These are phyloP conservation scores for Hippocampus comes DNA, from an alignment of 2,113 vertebrate species.

Conservation along the genomic window DNA sequence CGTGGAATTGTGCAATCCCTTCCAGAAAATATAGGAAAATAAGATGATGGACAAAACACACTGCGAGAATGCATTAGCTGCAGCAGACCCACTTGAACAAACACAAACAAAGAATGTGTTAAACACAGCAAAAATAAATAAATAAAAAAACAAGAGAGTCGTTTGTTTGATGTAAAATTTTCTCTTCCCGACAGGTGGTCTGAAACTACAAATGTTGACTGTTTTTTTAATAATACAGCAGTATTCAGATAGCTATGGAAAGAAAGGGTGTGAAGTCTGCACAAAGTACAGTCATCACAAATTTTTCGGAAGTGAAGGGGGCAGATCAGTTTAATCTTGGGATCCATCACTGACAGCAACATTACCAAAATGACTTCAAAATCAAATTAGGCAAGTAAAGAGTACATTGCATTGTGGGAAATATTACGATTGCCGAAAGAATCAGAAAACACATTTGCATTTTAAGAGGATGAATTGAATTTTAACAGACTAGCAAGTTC, in stretches of 20 bases:
- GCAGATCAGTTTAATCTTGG: neutral
- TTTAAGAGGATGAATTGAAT: neutral
- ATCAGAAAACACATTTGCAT: neutral
- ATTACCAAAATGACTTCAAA: neutral
- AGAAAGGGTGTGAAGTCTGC: neutral
- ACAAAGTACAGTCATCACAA: neutral
- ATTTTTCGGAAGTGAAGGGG: no score
- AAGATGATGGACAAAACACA: slow-evolving; percentile 75
- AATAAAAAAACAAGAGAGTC: neutral
- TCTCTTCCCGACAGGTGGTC: neutral
- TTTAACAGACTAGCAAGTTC: neutral
- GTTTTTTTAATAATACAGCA: neutral
- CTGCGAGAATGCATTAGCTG: slow-evolving; percentile 83
- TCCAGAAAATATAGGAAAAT: slow-evolving; percentile 74
- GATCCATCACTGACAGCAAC: neutral
- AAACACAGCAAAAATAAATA: neutral
- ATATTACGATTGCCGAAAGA: neutral
- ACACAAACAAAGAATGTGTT: neutral
- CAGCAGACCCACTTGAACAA: slow-evolving; percentile 81
- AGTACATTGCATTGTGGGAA: neutral
- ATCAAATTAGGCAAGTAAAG: neutral
- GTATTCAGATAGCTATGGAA: no score
- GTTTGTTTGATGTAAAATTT: neutral
- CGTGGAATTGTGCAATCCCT: slow-evolving; percentile 78
- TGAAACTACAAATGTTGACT: neutral